Evolutionary conservation across 2,797 vertebrate genomes (phyloP), one percentile per base, ranked within the genome.

Genomic region (Lacerta bilineata): DNA sequence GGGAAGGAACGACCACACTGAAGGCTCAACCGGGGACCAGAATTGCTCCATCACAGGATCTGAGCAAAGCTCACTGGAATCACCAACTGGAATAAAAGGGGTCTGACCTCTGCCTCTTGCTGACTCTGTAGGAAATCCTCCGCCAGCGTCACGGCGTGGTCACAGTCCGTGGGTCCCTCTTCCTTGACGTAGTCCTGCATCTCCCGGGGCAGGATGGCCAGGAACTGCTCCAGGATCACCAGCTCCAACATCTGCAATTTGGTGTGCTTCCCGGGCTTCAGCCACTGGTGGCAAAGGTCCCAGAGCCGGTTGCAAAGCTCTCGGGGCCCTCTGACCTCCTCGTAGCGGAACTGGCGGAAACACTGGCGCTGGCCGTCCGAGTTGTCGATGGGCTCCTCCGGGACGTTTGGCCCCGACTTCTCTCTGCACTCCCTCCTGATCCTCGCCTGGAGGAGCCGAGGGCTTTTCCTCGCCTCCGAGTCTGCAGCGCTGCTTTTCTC

Each of bases 201-300:
- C 9, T 88, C 75, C 80, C 55, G 72, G 15, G 87, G 87, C 72
- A 88, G 23, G 61, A 87, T 46, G 79, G 79, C 71, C 69, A 75
- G 55, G 15, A 87, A 87, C 55, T 87, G 86, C 80, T 87, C 86
- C 80, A 87, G 71, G 55, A 87, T 82, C 1, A 87, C 80, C 80
- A 87, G 23, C 72, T 87, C 86, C 41, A 88, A 61, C 80, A 88
- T 88, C 33, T 88, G 87, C 74, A 84, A 3, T 33, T 88, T 88
- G 41, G 74, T 84, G 46, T 88, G 61, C 8, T 17, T 78, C 0
- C 43, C 64, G 0, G 87, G 87, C 33, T 46, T 84, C 43, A 88
- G 33, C 87, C 87, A 88, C 7, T 78, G 87, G 17, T 71, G 75
- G 23, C 87, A 79, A 7, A 88, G 87, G 36, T 88, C 87, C 87